These are phyloP conservation scores for Gallinago media DNA, from an alignment of 2,113 vertebrate genomes.

Conservation along the genomic window DNA sequence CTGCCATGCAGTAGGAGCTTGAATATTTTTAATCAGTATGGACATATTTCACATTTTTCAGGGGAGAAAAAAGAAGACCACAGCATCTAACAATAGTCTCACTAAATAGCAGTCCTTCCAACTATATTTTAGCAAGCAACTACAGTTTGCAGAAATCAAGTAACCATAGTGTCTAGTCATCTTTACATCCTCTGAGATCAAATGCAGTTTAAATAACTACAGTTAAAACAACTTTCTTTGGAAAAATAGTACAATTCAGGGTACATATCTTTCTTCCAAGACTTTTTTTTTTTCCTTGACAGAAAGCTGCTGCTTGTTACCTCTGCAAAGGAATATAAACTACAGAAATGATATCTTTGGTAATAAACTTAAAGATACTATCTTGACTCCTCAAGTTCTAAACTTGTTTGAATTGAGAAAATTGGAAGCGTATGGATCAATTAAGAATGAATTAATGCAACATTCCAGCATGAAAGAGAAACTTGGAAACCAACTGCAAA, in stretches of 20 bases:
- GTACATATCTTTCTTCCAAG: neutral
- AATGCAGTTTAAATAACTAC: neutral
- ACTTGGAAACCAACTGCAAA: slow-evolving; percentile 57
- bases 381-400: slow-evolving; percentile 58
- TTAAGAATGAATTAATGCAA: slow-evolving; percentile 78
- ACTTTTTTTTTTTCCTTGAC: too few species aligned
- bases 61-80: neutral
- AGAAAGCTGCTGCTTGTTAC: neutral
- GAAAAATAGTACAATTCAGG: neutral
- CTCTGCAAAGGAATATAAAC: slow-evolving; percentile 2
- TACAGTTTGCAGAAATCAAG: slow-evolving; percentile 34
- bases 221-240: neutral
- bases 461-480: slow-evolving; percentile 66
- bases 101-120: neutral
- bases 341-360: neutral
- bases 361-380: slow-evolving; percentile 24
- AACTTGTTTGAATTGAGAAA: slow-evolving; percentile 73
- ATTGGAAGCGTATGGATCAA: slow-evolving; percentile 69
- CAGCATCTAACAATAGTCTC: neutral
- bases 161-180: neutral
- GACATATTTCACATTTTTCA: neutral
- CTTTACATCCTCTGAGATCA: neutral
- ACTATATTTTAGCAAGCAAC: neutral
- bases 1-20: neutral
- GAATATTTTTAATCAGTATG: slow-evolving; percentile 47